A percentile compares a stretch with the other conserved stretches of the same genome.
Evolutionary conservation across 2,113 vertebrate species (phyloP).

Genomic region (Hydropotes inermis): DNA sequence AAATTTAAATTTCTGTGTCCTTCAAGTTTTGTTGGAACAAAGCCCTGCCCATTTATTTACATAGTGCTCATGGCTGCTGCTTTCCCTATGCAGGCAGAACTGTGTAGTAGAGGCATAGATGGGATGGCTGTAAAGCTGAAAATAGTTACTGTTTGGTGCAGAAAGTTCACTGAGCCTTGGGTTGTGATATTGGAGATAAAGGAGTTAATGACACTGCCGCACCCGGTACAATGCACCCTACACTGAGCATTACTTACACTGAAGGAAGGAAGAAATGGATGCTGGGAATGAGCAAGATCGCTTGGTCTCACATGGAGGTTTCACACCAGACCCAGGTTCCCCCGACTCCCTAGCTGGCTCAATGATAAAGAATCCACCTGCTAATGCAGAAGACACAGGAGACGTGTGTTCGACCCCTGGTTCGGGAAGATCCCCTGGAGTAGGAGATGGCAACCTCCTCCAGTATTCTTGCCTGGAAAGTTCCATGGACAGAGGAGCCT

Average conservation of each 20-base stretch:
- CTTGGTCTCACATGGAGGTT: neutral
- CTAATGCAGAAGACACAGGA: neutral
- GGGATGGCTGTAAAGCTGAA: neutral
- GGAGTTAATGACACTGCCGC: too few relatives aligned
- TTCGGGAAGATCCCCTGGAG: neutral
- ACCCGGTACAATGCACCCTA: too few relatives aligned
- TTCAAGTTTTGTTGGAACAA: neutral
- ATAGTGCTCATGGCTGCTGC: too few relatives aligned
- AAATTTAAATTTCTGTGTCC: neutral
- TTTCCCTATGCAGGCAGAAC: neutral
- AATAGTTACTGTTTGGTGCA: too few relatives aligned
- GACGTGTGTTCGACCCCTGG: neutral
- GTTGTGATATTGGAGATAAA: neutral
- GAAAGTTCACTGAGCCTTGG: neutral
- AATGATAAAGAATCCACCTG: neutral
- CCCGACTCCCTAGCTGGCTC: neutral
- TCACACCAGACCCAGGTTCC: neutral
- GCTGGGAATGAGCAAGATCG: too few relatives aligned
- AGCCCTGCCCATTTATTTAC: neutral
- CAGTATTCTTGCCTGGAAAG: neutral
- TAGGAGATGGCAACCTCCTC: neutral
- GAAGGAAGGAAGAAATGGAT: neutral
- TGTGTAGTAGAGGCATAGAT: neutral
- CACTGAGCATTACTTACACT: rapidly evolving
- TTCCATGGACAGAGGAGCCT: neutral